Percentiles rank a stretch among this genome's conserved stretches.
Evolutionary conservation across 2,113 vertebrate genomes (phyloP).

Genomic region (Hippolais icterina): DNA sequence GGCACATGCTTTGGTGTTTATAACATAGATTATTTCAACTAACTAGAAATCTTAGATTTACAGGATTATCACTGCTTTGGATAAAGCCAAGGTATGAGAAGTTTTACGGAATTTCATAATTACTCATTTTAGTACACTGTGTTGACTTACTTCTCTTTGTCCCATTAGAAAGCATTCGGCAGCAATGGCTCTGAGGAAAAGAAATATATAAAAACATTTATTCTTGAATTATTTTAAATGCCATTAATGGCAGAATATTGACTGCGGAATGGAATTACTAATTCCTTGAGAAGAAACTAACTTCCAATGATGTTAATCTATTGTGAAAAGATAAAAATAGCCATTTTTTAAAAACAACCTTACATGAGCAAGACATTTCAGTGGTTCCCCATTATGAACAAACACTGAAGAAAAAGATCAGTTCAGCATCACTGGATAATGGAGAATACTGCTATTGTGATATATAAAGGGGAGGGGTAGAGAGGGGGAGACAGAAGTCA

Average conservation of each 20-base stretch:
- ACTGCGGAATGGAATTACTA: slow-evolving; percentile 75
- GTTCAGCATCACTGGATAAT: slow-evolving; percentile 74
- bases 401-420: slow-evolving; percentile 75
- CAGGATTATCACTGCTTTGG: background rate
- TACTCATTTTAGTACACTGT: background rate
- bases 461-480: slow-evolving; percentile 70
- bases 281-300: slow-evolving; percentile 75
- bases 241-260: slow-evolving; percentile 71
- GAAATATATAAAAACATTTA: slow-evolving; percentile 79
- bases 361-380: slow-evolving; percentile 76
- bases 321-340: slow-evolving; percentile 74
- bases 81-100: background rate
- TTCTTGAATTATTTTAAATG: slow-evolving; percentile 61
- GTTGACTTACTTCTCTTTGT: slow-evolving; percentile 88
- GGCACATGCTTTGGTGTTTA: background rate
- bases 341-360: slow-evolving; percentile 77
- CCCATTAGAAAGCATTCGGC: slow-evolving; percentile 88
- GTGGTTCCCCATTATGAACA: slow-evolving; percentile 73
- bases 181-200: slow-evolving; percentile 87
- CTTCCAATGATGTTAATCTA: slow-evolving; percentile 78
- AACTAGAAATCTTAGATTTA: background rate
- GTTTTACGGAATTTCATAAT: background rate
- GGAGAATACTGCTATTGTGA: slow-evolving; percentile 69
- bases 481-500: slow-evolving; percentile 73
- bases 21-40: background rate